Percentiles rank a stretch among this genome's conserved stretches.
These are phyloP conservation scores for Paradisaea rubra DNA, from an alignment of 2,113 vertebrate genomes.

Conservation along the genomic window DNA sequence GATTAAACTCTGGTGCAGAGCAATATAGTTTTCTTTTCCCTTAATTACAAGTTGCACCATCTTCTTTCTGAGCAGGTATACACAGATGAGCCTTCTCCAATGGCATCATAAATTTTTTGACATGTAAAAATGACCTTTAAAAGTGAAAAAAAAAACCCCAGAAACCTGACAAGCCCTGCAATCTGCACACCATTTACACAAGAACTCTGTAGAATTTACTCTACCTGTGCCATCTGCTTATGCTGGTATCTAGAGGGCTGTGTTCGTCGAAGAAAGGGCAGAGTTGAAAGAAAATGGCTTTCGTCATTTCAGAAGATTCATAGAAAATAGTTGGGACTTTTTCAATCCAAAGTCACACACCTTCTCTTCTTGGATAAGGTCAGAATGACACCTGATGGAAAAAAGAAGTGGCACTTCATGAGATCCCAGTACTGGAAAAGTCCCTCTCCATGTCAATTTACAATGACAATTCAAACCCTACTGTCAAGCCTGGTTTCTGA, in stretches of 20 bases:
- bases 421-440: neutral
- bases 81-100: neutral
- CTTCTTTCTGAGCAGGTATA: neutral
- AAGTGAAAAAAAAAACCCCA: neutral
- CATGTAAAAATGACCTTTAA: conserved; percentile 65
- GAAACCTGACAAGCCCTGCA: conserved; percentile 50
- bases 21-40: neutral
- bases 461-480: neutral
- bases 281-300: conserved; percentile 37
- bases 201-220: conserved; percentile 68
- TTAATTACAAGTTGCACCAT: neutral
- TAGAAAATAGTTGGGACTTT: neutral
- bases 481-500: neutral
- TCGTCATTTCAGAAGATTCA: conserved; percentile 23
- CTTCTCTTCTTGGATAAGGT: conserved; percentile 1
- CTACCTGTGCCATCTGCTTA: conserved; percentile 57
- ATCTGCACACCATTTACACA: conserved; percentile 69
- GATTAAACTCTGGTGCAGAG: neutral
- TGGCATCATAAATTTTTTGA: conserved; percentile 46
- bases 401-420: neutral
- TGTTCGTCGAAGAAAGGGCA: conserved; percentile 57
- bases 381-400: neutral
- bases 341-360: neutral
- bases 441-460: neutral
- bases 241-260: conserved; percentile 41